Conservation (phyloP, 2,888 invertebrate genomes). For the Glaucopsyche alexis region DNA sequence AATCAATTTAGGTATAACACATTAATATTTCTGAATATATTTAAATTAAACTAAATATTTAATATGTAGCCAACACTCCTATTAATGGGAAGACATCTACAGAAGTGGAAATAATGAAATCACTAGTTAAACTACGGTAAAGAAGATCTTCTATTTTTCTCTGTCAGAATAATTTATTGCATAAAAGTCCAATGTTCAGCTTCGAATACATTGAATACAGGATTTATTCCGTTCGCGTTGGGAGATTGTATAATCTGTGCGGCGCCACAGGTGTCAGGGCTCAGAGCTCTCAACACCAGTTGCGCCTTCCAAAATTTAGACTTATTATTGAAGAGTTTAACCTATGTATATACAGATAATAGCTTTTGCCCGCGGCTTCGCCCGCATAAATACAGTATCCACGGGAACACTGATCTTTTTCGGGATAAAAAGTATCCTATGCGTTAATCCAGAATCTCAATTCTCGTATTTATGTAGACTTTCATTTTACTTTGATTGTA, state of each 20-base stretch:
- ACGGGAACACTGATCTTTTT: too few species aligned
- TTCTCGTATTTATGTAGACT: too few species aligned
- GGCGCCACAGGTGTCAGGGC: constrained; percentile 11
- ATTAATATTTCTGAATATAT: too few species aligned
- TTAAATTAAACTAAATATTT: too few species aligned
- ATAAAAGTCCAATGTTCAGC: neutral
- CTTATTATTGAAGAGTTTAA: neutral
- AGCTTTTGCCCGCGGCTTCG: too few species aligned
- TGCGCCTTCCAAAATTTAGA: neutral
- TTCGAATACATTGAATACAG: constrained; percentile 12
- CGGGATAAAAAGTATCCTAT: too few species aligned
- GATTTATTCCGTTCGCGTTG: constrained; percentile 4
- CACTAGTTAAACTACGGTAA: neutral
- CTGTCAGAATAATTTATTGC: constrained; percentile 4
- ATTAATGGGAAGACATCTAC: neutral
- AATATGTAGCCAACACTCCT: too few species aligned
- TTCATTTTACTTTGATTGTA: too few species aligned
- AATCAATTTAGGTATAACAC: too few species aligned
- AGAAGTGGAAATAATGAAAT: neutral
- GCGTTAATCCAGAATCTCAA: too few species aligned
- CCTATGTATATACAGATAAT: too few species aligned
- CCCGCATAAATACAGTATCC: too few species aligned
- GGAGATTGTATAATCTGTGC: constrained; percentile 4
- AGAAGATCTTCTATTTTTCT: neutral
- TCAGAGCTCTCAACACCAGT: constrained; percentile 10